Evolutionary conservation across 2,797 vertebrate genomes (phyloP).

Genomic region (Mareca penelope): DNA sequence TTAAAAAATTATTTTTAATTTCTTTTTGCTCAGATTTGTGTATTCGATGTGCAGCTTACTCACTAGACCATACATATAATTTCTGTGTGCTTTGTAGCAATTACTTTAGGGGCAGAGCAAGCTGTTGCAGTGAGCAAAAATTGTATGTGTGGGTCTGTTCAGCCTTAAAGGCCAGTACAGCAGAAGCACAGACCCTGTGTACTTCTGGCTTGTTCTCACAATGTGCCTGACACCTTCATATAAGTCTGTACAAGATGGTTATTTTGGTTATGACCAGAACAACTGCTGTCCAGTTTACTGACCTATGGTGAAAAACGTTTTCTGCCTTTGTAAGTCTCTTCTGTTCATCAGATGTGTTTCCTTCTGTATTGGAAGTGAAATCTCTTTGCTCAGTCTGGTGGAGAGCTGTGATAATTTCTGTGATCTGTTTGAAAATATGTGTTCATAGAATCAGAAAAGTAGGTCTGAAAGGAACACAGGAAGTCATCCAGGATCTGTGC

Average conservation of each 20-base stretch:
- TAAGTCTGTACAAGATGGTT: neutral
- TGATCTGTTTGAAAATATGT: neutral
- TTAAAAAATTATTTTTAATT: neutral
- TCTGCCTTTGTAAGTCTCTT: neutral
- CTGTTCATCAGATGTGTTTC: neutral
- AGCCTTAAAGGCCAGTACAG: neutral
- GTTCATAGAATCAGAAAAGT: neutral
- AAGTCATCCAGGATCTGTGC: neutral
- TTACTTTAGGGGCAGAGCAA: neutral
- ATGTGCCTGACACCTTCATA: neutral
- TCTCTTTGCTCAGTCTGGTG: neutral
- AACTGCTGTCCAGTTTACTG: neutral
- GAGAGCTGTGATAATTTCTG: neutral
- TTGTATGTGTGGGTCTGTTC: rapidly evolving
- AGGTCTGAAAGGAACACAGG: neutral
- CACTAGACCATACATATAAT: neutral
- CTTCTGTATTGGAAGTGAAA: neutral
- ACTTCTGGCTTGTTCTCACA: neutral
- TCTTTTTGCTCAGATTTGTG: neutral
- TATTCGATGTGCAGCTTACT: neutral
- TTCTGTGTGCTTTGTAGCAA: neutral
- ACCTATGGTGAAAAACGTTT: neutral
- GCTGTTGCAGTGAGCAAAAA: neutral
- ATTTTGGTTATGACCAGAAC: neutral
- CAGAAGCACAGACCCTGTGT: neutral